Evolutionary conservation across 2,888 invertebrate species (phyloP), one percentile per base, ranked within the genome.

Genomic region (Dromius quadrimaculatus): DNA sequence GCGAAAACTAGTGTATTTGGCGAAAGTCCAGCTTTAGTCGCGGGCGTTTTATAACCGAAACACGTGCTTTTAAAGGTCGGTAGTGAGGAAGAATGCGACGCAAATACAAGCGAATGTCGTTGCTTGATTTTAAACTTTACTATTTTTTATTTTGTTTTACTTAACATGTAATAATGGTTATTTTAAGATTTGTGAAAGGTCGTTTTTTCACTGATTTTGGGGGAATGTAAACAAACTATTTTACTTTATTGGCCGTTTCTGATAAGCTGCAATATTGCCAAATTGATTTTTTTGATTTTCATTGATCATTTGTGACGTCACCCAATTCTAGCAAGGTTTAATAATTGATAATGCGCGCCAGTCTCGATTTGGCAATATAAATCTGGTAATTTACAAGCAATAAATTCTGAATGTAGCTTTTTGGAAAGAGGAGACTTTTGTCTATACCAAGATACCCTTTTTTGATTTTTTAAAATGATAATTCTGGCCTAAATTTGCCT

Each of bases 11-110:
- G 66, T 57, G 11, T 28, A 41, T 66, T 66, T 66, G 36, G 66
- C 19, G 50, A 1, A 13, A 32, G 13, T 43, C 68, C 68, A 68
- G 17, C 20, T 32, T 19, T 28, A 32, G 41, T 43, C 47, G 43
- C 59, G 38, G 57, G 41, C 17, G 59, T 43, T 34, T 22, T 38
- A 23, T 38, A 41, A 59, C 13, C 2, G 36, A 34, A 50, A 22
- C 64, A 64, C 64, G 64, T 34, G 13, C 17, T 32, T 68, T 28
- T 43, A 68, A 68, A 68, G 57, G 66, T 66, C 54, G 41, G 4
- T 15, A 20, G 9, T 63, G 23, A 11, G 9, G 9, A 17, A 17
- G 32, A 66, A 66, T 54, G 66, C 28, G 66, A 66, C 17, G 54
- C 41, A 34, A 34, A 38, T 19, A 28, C 1, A 11, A 4, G 9